Evolutionary conservation across 2,888 invertebrate species (phyloP), one percentile per base, ranked within the genome.

Genomic region (Cetonia aurata): DNA sequence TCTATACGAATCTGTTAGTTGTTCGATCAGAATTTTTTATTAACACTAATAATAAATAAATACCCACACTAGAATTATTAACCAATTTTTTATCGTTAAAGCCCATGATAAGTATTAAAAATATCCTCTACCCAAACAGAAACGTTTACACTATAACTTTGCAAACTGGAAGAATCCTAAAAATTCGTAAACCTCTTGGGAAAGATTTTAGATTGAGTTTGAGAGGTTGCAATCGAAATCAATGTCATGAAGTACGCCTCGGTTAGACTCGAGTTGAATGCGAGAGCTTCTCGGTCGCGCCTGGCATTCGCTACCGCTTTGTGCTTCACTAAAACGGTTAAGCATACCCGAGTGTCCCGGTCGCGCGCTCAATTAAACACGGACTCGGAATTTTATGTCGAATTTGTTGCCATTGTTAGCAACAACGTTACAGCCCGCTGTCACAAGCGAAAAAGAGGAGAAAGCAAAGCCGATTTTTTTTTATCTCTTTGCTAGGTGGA

Each of bases 321-420:
- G 33, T 62, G 50, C 62, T 57, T 17, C 15, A 52, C 33, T 37
- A 62, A 62, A 62, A 48, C 62, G 50, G 62, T 60, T 60, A 60
- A 60, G 44, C 31, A 60, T 60, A 19, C 46, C 46, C 60, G 60
- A 33, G 60, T 46, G 33, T 48, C 25, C 46, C 46, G 60, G 13
- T 15, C 48, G 48, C 37, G 10, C 62, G 62, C 62, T 62, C 62
- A 62, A 62, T 62, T 62, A 62, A 62, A 62, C 62, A 62, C 62
- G 50, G 8, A 33, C 62, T 48, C 15, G 62, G 50, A 62, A 50
- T 62, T 62, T 62, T 62, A 62, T 48, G 62, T 50, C 50, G 62
- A 46, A 62, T 62, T 62, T 62, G 50, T 17, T 50, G 13, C 31
- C 62, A 41, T 37, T 41, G 10, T 25, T 33, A 33, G 17, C 8